Base-by-base conservation (phyloP, 2,797 vertebrate species). In the Sphenodon punctatus region DNA sequence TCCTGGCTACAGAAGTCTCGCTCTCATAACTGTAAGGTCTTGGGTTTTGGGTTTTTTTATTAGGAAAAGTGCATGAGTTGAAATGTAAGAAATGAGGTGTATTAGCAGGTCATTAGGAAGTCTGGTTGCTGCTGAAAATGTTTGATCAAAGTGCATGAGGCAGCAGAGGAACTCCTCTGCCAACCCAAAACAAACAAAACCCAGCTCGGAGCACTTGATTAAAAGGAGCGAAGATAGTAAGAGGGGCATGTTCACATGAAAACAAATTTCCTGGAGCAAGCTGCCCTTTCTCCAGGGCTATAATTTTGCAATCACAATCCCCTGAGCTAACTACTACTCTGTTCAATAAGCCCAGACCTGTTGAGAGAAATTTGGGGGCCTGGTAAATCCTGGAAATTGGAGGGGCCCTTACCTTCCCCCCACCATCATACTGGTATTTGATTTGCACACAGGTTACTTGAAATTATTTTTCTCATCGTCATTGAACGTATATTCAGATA, bases 171-270 rank as follows among this genome's bases (percentile, higher is more conserved):
- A 59, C 65, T 77, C 56, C 38, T 68, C 63, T 48, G 63, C 58
- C 76, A 75, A n/a, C 71, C 71, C 67, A 56, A 39, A 39, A n/a
- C 72, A 60, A 65, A 87, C 67, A 82, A 86, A 64, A n/a, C n/a
- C n/a, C n/a, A n/a, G n/a, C n/a, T n/a, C n/a, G n/a, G n/a, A n/a
- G 75, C 71, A 55, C 46, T 89, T 78, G 85, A 87, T 85, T 68
- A 76, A 80, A 84, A 68, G 67, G 83, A 90, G 83, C 88, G 89
- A 92, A 63, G 56, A 58, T 78, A 36, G 39, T 39, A n/a, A 25
- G 34, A 70, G 48, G 43, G 76, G 12, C 20, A 15, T 19, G 43
- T 65, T 34, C 48, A 36, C 49, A 8, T 56, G 67, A 63, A 78
- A n/a, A 56, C 30, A 27, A 25, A 39, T 70, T 48, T 36, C 14